Evolutionary conservation across 1,140 invertebrate species (phyloP).

Genomic region (Eumaeus atala): DNA sequence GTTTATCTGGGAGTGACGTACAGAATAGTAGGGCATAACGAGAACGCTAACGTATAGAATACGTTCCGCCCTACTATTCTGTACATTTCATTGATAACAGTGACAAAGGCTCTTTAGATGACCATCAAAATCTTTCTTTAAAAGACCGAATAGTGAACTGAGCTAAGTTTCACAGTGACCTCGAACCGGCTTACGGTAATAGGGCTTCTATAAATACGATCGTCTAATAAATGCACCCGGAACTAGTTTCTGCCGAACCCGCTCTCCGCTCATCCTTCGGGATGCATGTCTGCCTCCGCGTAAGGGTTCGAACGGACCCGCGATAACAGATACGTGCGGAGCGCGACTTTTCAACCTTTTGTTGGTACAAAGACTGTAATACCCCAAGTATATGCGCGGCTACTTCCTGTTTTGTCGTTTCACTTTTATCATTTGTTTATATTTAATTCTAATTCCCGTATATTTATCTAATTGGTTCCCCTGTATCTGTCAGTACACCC

Average conservation of each 20-base stretch:
- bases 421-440: constrained; percentile 15
- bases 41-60: too few species aligned
- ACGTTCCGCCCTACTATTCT: too few species aligned
- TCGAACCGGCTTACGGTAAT: too few species aligned
- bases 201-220: not conserved
- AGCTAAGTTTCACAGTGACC: too few species aligned
- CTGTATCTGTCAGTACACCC: constrained; percentile 12
- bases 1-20: too few species aligned
- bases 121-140: too few species aligned
- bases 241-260: too few species aligned
- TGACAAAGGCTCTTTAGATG: too few species aligned
- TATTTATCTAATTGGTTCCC: constrained; percentile 21
- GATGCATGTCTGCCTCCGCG: constrained; percentile 46
- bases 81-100: too few species aligned
- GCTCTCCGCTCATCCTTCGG: constrained; percentile 2
- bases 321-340: constrained; percentile 64
- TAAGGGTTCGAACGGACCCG: constrained; percentile 59
- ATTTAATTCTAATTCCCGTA: not conserved
- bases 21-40: too few species aligned
- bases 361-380: constrained; percentile 61
- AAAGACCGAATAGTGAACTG: too few species aligned
- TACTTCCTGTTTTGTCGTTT: constrained; percentile 24
- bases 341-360: constrained; percentile 69
- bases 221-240: too few species aligned
- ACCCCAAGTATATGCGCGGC: constrained; percentile 54